Percentiles rank a stretch among this genome's conserved stretches.
phyloP scores from a whole-genome alignment of 2,113 vertebrate species.

The Bagarius yarrelli region DNA sequence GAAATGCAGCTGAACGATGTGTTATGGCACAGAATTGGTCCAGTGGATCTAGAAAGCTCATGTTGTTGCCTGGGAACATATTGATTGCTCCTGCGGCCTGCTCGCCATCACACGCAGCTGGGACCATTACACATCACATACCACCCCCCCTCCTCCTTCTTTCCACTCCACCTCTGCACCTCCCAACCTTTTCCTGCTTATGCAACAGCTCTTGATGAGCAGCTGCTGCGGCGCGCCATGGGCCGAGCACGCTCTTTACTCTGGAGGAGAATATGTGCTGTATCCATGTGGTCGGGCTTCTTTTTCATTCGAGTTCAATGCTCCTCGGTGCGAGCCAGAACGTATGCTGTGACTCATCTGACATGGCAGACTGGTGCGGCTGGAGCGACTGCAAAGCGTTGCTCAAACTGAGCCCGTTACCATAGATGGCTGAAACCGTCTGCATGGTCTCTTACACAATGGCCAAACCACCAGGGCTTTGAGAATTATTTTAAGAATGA shows the following conservation, averaged over 20 bases:
- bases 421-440: constrained; percentile 19
- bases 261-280: constrained; percentile 32
- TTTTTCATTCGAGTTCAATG: constrained; percentile 25
- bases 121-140: constrained; percentile 36
- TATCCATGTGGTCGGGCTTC: constrained; percentile 19
- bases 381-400: constrained; percentile 41
- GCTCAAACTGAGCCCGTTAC: constrained; percentile 38
- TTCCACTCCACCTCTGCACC: not conserved
- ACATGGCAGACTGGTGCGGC: constrained; percentile 39
- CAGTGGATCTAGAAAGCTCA: constrained; percentile 37
- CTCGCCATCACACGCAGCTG: constrained; percentile 39
- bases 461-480: constrained; percentile 13
- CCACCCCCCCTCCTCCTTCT: too few species aligned
- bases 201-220: constrained; percentile 48
- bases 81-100: constrained; percentile 12
- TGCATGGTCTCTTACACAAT: constrained; percentile 12
- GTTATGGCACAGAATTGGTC: constrained; percentile 7
- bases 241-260: constrained; percentile 32
- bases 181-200: constrained; percentile 33
- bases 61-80: constrained; percentile 36
- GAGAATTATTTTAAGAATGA: constrained; percentile 48
- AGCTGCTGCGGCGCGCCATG: constrained; percentile 35
- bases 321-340: constrained; percentile 45
- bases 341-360: constrained; percentile 58
- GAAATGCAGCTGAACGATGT: constrained; percentile 7